Base-by-base conservation (phyloP, 2,888 invertebrate genomes). In the Plebejus melissa region DNA sequence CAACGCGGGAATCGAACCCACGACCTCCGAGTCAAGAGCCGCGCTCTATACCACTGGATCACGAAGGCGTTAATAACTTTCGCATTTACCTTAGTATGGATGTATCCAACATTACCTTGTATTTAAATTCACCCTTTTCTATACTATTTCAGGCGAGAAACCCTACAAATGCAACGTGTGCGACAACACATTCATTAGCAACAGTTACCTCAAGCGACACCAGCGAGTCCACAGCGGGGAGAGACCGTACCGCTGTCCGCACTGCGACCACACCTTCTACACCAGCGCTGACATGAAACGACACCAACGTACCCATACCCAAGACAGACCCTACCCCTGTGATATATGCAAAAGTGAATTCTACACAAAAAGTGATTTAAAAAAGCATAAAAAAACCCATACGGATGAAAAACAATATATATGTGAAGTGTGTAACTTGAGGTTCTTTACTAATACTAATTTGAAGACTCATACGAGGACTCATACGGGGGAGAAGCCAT, bases 141-240 rank as follows among this genome's bases (percentile, higher is more conserved):
- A 32, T 65, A 1, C 11, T 32, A 4, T 65, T 65, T 0, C 32
- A 65, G 65, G 72, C 16, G 72, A 72, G 54, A 50, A 54, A 7
- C 72, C 72, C 6, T 72, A 72, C 54, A 46, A 11, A 6, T 72
- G 72, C 13, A 32, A 32, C 6, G 16, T 72, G 2, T 72, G 72
- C 32, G 16, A 16, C 32, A 50, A 16, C 16, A 72, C 46, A 2
- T 72, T 72, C 72, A 50, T 72, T 16, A 72, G 72, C 72, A 72
- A 72, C 72, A 72, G 72, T 32, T 72, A 72, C 54, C 54, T 72
- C 4, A 72, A 72, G 16, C 50, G 72, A 0, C 72, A 72, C 72
- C 16, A 13, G 32, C 50, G 72, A 13, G n/a, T 32, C 2, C 72
- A 72, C 72, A 72, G 50, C 16, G 72, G 72, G 4, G 72, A 72